Conservation (phyloP, 1,140 invertebrate species). For the Bacillus rossius region DNA sequence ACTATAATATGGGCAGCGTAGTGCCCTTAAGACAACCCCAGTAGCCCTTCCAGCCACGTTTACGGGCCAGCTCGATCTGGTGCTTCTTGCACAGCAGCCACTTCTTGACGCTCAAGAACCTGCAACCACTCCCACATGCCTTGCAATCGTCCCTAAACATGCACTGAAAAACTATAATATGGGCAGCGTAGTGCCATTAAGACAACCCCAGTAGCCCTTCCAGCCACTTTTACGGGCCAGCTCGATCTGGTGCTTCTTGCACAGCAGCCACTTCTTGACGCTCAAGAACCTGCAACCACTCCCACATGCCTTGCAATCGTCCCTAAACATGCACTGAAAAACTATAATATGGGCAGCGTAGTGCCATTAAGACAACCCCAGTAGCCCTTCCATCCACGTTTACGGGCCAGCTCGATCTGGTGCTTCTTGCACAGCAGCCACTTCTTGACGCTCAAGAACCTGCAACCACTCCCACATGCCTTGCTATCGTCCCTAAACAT, state of each 20-base stretch:
- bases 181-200: constrained; percentile 93
- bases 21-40: constrained; percentile 98
- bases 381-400: constrained; percentile 96
- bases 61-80: constrained; percentile 91
- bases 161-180: no score
- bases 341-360: constrained; percentile 92
- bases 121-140: constrained; percentile 39
- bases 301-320: background rate
- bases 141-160: no score
- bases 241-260: constrained; percentile 96
- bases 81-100: constrained; percentile 96
- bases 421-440: constrained; percentile 96
- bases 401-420: constrained; percentile 91
- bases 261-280: constrained; percentile 96
- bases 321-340: no score
- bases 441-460: constrained; percentile 97
- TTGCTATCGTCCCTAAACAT: no score
- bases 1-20: constrained; percentile 92
- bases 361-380: constrained; percentile 98
- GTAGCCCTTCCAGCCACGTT: constrained; percentile 96
- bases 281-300: constrained; percentile 76
- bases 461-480: constrained; percentile 39
- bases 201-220: constrained; percentile 98
- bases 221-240: constrained; percentile 91
- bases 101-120: constrained; percentile 97